Evolutionary conservation across 2,113 vertebrate genomes (phyloP).

Genomic region (Cottus gobio): DNA sequence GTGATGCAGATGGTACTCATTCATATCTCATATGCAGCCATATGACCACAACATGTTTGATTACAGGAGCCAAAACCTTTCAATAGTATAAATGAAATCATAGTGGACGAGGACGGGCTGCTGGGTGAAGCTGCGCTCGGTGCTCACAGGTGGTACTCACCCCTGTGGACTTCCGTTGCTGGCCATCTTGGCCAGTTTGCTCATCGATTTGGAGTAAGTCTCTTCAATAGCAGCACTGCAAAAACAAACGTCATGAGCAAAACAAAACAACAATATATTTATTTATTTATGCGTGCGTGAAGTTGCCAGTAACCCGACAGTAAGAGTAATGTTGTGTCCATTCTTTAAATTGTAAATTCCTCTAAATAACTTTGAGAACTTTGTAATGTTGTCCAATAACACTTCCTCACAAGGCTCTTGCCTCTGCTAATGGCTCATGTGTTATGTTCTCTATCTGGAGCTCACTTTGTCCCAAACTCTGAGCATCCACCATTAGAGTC

Average conservation of each 20-base stretch:
- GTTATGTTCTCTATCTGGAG: constrained; percentile 26
- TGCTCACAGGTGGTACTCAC: constrained; percentile 73
- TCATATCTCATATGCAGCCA: constrained; percentile 57
- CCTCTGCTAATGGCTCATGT: constrained; percentile 47
- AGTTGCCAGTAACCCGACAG: constrained; percentile 10
- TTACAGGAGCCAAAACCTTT: constrained; percentile 12
- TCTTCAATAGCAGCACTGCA: constrained; percentile 93
- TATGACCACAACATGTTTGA: constrained; percentile 46
- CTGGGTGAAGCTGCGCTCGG: not conserved
- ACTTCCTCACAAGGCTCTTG: not conserved
- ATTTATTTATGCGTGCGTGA: not conserved
- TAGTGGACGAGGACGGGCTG: not conserved
- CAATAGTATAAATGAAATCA: not conserved
- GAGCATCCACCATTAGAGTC: not conserved
- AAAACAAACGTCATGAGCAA: not conserved
- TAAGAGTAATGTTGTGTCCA: constrained; percentile 17
- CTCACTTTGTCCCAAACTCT: constrained; percentile 24
- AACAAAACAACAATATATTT: no score
- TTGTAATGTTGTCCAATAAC: constrained; percentile 28
- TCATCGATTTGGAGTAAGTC: constrained; percentile 96
- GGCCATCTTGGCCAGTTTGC: constrained; percentile 93
- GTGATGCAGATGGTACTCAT: constrained; percentile 65
- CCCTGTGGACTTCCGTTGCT: constrained; percentile 91
- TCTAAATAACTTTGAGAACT: constrained; percentile 34
- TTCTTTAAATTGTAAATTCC: constrained; percentile 33